Evolutionary conservation across 1,140 invertebrate genomes (phyloP).

Genomic region (Drosophila sproati): DNA sequence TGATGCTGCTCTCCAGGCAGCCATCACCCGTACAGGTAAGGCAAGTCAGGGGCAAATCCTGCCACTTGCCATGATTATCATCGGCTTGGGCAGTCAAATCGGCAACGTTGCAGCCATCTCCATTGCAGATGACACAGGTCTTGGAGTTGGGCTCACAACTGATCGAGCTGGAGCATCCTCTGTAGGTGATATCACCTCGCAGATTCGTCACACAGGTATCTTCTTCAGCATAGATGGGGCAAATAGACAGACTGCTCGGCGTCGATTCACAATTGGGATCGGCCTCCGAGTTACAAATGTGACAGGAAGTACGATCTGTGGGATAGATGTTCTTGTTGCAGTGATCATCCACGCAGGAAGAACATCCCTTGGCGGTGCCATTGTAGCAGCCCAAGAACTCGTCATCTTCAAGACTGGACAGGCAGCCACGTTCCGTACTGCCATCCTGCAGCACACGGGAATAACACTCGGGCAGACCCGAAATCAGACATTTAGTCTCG

Average conservation of each 20-base stretch:
- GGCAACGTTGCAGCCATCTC: conserved; percentile 67
- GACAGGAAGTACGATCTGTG: conserved; percentile 56
- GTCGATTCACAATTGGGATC: conserved; percentile 51
- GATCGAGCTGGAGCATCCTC: conserved; percentile 61
- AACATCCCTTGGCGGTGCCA: conserved; percentile 58
- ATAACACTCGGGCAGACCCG: conserved; percentile 71
- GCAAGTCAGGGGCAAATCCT: conserved; percentile 74
- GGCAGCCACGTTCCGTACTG: conserved; percentile 73
- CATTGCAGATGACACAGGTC: conserved; percentile 60
- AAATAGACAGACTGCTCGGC: conserved; percentile 60
- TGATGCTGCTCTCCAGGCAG: conserved; percentile 24
- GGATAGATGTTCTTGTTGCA: conserved; percentile 71
- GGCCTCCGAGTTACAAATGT: conserved; percentile 67
- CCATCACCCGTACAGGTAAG: conserved; percentile 43
- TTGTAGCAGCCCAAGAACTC: conserved; percentile 74
- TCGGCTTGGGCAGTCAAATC: conserved; percentile 55
- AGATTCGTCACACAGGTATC: conserved; percentile 72
- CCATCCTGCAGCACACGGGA: conserved; percentile 63
- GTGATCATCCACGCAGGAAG: conserved; percentile 50
- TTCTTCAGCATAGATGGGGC: conserved; percentile 50
- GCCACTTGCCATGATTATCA: conserved; percentile 77
- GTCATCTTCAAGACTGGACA: conserved; percentile 71
- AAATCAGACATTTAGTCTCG: conserved; percentile 36
- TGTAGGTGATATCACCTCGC: conserved; percentile 59
- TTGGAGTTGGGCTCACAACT: conserved; percentile 63